Evolutionary conservation across 92 coral and sea anemone genomes (phyloP), one percentile per base, ranked within the genome.

Genomic region (Porites lobata): DNA sequence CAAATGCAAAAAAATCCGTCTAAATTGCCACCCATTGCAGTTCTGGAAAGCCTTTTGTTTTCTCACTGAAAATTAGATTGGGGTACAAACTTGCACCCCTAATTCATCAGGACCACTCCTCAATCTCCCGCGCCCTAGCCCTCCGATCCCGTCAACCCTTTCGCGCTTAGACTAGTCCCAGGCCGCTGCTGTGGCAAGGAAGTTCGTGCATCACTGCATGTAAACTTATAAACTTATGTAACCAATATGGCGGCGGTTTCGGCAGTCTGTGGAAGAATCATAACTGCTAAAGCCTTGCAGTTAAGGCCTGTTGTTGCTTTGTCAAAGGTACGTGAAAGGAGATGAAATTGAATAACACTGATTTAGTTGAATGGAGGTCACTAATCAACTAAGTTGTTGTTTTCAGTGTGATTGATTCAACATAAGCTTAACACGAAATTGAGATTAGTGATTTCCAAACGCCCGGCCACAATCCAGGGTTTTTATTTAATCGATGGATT

Each of bases 171-270:
- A 38, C 47, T 17, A 21, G 86, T 54, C 78, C 87, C 87, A 84
- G 80, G 63, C 80, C 54, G 20, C 53, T 80, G 47, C 7, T 38
- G 3, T 12, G 2, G 59, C 1, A 29, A 9, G 15, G 81, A 65
- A 47, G 19, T 77, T 24, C 80, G 87, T 84, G 74, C 87, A 63
- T 50, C 6, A 20, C 24, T 75, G 80, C 87, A 84, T 57, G 43
- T 15, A 56, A 62, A 47, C 80, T 73, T 73, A 73, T 15, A 56
- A 62, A 47, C 80, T 73, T 73, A 73, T 84, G 87, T 47, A 92
- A 90, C 79, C 91, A 94, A 94, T 81, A 94, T 94, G 98, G 98
- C 98, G 93, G 87, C 93, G 29, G 50, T 32, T 3, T 76, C 72
- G 10, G 90, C 85, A 79, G 91, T 69, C 88, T 85, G 56, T 75